phyloP scores from a whole-genome alignment of 2,888 invertebrate species.

The Creontiades dilutus region DNA sequence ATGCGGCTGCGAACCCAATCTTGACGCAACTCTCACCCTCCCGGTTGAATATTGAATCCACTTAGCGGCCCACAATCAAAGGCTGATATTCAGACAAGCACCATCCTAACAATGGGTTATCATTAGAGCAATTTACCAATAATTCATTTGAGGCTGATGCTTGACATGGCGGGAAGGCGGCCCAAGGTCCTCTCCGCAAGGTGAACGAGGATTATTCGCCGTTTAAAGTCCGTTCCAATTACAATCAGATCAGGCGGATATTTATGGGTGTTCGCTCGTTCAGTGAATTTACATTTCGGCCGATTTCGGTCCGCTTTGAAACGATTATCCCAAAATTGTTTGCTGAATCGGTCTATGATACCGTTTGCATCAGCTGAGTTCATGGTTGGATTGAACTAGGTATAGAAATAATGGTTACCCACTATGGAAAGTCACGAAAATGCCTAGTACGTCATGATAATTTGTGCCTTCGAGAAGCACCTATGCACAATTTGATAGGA shows the following conservation, averaged over 20 bases:
- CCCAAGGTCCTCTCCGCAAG: constrained; percentile 17
- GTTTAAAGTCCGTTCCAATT: constrained; percentile 36
- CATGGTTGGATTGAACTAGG: background rate
- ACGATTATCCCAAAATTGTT: background rate
- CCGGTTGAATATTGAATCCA: constrained; percentile 8
- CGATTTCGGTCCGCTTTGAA: background rate
- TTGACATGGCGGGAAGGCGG: constrained; percentile 24
- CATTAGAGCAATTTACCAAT: constrained; percentile 29
- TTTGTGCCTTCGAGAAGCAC: no score
- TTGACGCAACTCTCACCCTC: constrained; percentile 23
- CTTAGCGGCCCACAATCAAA: constrained; percentile 23
- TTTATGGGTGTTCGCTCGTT: constrained; percentile 20
- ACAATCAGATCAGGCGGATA: constrained; percentile 20
- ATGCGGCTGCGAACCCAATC: constrained; percentile 28
- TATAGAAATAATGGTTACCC: background rate
- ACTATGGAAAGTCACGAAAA: background rate
- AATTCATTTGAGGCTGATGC: constrained; percentile 21
- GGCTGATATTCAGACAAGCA: background rate
- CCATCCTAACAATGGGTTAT: constrained; percentile 38
- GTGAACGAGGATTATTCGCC: constrained; percentile 8
- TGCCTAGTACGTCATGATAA: background rate
- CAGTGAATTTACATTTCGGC: background rate
- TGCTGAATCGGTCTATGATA: background rate
- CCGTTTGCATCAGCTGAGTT: background rate
- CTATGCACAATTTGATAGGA: no score